phyloP scores from a whole-genome alignment of 2,113 vertebrate genomes.

The Symphodus melops region DNA sequence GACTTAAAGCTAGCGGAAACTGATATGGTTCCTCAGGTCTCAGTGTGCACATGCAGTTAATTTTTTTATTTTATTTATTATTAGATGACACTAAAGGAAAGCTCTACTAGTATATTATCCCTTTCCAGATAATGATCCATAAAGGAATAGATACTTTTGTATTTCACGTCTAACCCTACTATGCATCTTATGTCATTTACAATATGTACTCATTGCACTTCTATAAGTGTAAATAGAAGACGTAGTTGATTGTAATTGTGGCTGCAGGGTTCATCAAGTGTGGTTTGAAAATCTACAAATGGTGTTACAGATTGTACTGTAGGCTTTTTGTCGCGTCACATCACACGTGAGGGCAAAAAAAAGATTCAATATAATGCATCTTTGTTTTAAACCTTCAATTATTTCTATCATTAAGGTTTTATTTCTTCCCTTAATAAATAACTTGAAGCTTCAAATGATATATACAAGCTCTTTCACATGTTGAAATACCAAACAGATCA shows the following conservation, averaged over 20 bases:
- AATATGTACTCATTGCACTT: constrained; percentile 42
- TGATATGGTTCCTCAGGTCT: constrained; percentile 50
- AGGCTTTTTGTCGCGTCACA: not conserved
- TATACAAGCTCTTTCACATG: constrained; percentile 43
- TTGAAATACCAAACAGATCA: constrained; percentile 39
- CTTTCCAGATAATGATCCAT: constrained; percentile 48
- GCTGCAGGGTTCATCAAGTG: constrained; percentile 6
- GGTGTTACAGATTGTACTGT: constrained; percentile 11
- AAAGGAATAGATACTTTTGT: constrained; percentile 57
- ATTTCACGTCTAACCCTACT: constrained; percentile 49
- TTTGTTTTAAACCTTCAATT: constrained; percentile 3
- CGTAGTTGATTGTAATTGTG: constrained; percentile 27
- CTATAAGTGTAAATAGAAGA: constrained; percentile 36
- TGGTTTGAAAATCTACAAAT: constrained; percentile 7
- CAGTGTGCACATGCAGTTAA: constrained; percentile 31
- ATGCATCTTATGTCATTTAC: constrained; percentile 50
- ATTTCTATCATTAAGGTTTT: too few relatives aligned
- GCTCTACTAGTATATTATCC: constrained; percentile 32
- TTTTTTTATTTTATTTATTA: constrained; percentile 49
- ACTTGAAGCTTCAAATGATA: constrained; percentile 18
- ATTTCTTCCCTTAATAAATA: constrained; percentile 2
- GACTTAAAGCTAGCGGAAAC: constrained; percentile 36
- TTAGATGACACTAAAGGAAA: constrained; percentile 30
- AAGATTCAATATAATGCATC: not conserved
- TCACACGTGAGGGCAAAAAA: constrained; percentile 1